Percentiles rank a stretch among this genome's conserved stretches.
Evolutionary conservation across 2,888 invertebrate genomes (phyloP).

Genomic region (Aproaerema taeniolella): DNA sequence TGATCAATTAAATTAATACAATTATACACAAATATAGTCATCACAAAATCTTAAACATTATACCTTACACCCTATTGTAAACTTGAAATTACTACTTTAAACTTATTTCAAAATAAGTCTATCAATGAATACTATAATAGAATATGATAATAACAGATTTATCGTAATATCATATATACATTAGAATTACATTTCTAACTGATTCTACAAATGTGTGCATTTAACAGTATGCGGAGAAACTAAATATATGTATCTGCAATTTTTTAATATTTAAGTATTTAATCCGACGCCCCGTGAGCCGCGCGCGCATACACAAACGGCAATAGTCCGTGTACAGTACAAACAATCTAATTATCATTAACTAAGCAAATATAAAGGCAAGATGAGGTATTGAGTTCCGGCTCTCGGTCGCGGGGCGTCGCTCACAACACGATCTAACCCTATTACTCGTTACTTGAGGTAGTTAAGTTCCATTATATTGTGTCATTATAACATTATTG

Average conservation of each 20-base stretch:
- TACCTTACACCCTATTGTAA: constrained; percentile 53
- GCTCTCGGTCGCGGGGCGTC: constrained; percentile 19
- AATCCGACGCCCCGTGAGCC: constrained; percentile 2
- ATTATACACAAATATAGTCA: constrained; percentile 64
- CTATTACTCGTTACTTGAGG: constrained; percentile 69
- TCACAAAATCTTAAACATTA: constrained; percentile 58
- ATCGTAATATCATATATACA: constrained; percentile 63
- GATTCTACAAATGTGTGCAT: constrained; percentile 60
- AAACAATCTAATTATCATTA: constrained; percentile 25
- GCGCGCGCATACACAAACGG: background rate
- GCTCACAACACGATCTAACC: constrained; percentile 45
- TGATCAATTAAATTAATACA: constrained; percentile 65
- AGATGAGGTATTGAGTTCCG: constrained; percentile 40
- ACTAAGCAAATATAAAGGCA: constrained; percentile 50
- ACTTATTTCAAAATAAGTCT: constrained; percentile 69
- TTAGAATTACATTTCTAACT: constrained; percentile 54
- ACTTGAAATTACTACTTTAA: constrained; percentile 63
- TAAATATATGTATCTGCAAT: constrained; percentile 21
- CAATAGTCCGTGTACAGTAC: constrained; percentile 17
- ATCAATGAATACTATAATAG: constrained; percentile 65
- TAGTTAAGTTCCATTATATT: constrained; percentile 65
- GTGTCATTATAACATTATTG: constrained; percentile 56
- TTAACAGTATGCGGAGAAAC: constrained; percentile 52
- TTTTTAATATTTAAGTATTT: constrained; percentile 20
- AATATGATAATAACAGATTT: constrained; percentile 73